phyloP scores from a whole-genome alignment of 1,140 invertebrate genomes.

The Oncopeltus fasciatus region DNA sequence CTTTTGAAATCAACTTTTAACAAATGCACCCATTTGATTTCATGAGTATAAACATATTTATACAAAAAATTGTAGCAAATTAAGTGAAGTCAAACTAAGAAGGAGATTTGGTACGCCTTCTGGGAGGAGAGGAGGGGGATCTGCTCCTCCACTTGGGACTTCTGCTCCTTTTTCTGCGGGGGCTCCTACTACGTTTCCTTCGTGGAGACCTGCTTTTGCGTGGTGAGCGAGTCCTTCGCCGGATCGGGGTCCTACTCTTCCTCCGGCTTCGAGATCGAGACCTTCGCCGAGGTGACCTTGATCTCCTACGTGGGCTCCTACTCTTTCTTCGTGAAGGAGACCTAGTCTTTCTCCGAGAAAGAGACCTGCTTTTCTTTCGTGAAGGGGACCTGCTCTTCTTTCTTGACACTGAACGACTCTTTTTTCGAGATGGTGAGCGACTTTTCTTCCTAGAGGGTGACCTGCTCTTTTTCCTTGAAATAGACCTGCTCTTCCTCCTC shows the following conservation, averaged over 20 bases:
- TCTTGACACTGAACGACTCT: conserved; percentile 18
- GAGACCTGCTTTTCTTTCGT: conserved; percentile 11
- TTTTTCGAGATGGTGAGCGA: conserved; percentile 18
- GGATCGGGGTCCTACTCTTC: conserved; percentile 14
- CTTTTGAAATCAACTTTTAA: no score
- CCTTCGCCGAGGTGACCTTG: conserved; percentile 19
- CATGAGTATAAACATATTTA: no score
- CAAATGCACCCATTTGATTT: no score
- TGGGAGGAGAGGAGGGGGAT: conserved; percentile 9
- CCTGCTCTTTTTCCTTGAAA: conserved; percentile 13
- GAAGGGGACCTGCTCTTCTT: conserved; percentile 13
- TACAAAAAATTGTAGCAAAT: no score
- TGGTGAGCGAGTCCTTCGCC: conserved; percentile 18
- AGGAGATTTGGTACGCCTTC: conserved; percentile 11
- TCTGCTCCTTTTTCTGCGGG: conserved; percentile 12
- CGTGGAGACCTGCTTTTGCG: conserved; percentile 18
- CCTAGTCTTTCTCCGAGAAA: conserved; percentile 9
- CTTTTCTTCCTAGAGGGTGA: conserved; percentile 19
- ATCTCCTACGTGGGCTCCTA: conserved; percentile 16
- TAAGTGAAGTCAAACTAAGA: no score
- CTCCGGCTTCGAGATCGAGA: conserved; percentile 11
- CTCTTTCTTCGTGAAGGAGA: conserved; percentile 18
- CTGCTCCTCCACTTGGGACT: conserved; percentile 10
- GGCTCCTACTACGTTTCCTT: conserved; percentile 19
- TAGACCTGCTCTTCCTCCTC: conserved; percentile 13